Conservation (phyloP, 2,113 vertebrate species). For the Isichthys henryi region DNA sequence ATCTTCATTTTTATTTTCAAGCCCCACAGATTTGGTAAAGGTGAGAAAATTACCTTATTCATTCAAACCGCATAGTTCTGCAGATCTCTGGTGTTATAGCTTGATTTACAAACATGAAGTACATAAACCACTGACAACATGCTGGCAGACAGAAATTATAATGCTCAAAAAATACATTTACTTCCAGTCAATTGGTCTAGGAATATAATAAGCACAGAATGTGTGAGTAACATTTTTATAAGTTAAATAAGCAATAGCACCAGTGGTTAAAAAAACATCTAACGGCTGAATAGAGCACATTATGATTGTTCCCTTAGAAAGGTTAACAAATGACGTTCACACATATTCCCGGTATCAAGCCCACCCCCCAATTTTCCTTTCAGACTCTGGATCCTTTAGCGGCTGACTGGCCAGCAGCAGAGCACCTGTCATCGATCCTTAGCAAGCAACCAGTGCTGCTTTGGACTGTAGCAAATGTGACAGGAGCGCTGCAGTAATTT, state of each 20-base stretch:
- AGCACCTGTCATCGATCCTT: not conserved
- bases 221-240: not conserved
- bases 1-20: not conserved
- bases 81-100: not conserved
- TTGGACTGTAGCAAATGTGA: not conserved
- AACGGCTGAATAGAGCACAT: not conserved
- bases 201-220: not conserved
- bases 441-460: not conserved
- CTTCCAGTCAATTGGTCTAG: not conserved
- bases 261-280: not conserved
- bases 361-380: not conserved
- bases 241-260: not conserved
- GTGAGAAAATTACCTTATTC: not conserved
- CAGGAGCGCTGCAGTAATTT: not conserved
- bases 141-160: not conserved
- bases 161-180: not conserved
- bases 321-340: not conserved
- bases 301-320: not conserved
- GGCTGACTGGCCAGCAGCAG: not conserved
- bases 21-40: not conserved
- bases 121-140: not conserved
- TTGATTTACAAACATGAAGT: not conserved
- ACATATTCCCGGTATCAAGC: not conserved
- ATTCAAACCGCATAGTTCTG: not conserved
- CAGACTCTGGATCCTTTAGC: not conserved